Base-by-base conservation (phyloP, 2,797 vertebrate genomes). In the Poecilia wingei region DNA sequence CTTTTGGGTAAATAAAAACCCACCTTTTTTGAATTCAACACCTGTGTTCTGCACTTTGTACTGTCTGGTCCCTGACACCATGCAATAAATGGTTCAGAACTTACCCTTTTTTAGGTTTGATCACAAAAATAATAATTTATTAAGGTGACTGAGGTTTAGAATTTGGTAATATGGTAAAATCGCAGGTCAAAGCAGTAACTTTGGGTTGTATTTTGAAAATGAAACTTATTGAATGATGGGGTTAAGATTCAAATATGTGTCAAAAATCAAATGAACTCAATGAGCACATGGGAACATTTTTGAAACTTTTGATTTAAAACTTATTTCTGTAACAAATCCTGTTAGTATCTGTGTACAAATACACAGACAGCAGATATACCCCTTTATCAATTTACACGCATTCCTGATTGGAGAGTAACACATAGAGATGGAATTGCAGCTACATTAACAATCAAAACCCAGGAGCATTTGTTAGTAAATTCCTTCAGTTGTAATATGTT, bases 381-480 rank as follows among this genome's bases (percentile, higher is more conserved):
- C 28, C 7, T 25, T 28, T 46, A 22, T 43, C 57, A n/a, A 43
- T 18, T 45, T 71, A 5, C 47, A 49, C 7, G 6, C 2, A 61
- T 6, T 79, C 2, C 9, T 75, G 78, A 53, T 55, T 47, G 47
- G 77, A 69, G 10, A 80, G 71, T 79, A 57, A 82, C 77, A 25
- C 47, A 83, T 71, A 61, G 2, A 22, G 78, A 70, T 46, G 25
- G 69, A 82, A 75, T 68, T 51, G 46, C 74, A 71, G 49, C 53
- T 46, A 41, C 28, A 28, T 39, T 53, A 3, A 36, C 28, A 69
- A 74, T 76, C 16, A 36, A 41, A 16, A 53, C 31, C 78, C 31
- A 33, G 33, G 68, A 79, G 66, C n/a, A 22, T 86, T 82, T 78
- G 70, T 80, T 82, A 83, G 61, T 33, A 81, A 82, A 79, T 66